phyloP scores from a whole-genome alignment of 2,888 invertebrate genomes.

The Pristionchus mayeri region DNA sequence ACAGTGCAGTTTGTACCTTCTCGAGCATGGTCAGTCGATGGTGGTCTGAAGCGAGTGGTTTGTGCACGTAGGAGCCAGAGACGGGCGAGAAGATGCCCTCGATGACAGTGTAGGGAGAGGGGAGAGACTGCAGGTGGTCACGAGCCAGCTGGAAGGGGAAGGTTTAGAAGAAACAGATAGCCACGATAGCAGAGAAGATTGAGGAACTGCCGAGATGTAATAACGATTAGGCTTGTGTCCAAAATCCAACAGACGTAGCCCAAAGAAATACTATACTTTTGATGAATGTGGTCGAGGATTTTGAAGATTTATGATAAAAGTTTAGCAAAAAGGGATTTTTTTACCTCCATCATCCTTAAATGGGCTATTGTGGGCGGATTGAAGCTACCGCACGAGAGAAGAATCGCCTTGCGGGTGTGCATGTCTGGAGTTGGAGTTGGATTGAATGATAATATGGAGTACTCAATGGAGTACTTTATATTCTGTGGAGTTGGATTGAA shows the following conservation, averaged over 20 bases:
- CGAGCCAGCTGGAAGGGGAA: not conserved
- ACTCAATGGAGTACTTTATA: no score
- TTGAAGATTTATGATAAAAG: no score
- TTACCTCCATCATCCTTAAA: conserved; percentile 46
- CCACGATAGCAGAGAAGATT: no score
- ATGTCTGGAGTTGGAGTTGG: no score
- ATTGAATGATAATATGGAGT: no score
- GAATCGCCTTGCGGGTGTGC: not conserved
- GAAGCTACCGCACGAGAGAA: conserved; percentile 45
- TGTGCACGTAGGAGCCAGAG: not conserved
- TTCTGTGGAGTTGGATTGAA: no score
- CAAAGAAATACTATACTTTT: not conserved
- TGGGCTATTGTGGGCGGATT: conserved; percentile 49
- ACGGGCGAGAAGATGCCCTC: conserved; percentile 38
- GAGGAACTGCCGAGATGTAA: no score
- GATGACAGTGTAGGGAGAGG: not conserved
- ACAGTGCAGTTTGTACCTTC: not conserved
- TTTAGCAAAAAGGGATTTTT: no score
- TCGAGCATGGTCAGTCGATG: not conserved
- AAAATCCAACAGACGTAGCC: no score
- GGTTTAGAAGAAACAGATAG: no score
- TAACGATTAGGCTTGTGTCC: no score
- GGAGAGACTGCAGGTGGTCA: not conserved
- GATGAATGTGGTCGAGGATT: not conserved
- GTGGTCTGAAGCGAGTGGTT: not conserved